Base-by-base conservation (phyloP, 2,797 vertebrate species). In the Atherinosoma microstoma region DNA sequence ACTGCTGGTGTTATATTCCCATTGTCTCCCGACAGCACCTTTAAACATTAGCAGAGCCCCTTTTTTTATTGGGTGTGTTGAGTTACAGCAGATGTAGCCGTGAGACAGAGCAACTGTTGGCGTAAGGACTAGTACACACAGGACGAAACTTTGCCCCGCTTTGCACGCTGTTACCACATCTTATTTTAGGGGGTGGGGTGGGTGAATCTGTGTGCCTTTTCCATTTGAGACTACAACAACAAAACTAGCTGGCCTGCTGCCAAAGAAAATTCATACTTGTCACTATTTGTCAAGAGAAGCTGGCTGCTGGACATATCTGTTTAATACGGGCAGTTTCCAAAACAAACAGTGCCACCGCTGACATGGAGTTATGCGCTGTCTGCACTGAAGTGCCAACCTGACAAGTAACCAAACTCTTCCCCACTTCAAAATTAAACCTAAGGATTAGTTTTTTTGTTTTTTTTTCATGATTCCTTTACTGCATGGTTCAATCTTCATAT, bases 251-350 rank as follows among this genome's bases (percentile, higher is more conserved):
- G 75, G 69, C 8, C 8, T 15, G 20, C 49, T 81, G 85, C 92
- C 90, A 94, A 91, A 80, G 73, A 76, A 87, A 91, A 92, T 92
- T 88, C 80, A 70, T 85, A 71, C 76, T 64, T 94, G 92, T 92
- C 91, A 93, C 82, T 91, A 89, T 93, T 92, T 93, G 91, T 93
- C 88, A 88, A 83, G 79, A 87, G 77, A 83, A 75, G 67, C 75
- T 86, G 80, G 85, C 90, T 79, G 80, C 79, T 87, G 85, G 82
- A 87, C 84, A 78, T 70, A 79, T 87, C 88, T 88, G 84, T 92
- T 92, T 89, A 89, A 91, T 90, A 86, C 65, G 62, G 81, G 81
- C 74, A 85, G 92, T 92, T 90, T 94, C 93, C 92, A 95, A 95
- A 93, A 87, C 90, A 94, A 95, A 94, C 92, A 93, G 62, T 87